A percentile compares a stretch with the other conserved stretches of the same genome.
These are phyloP conservation scores for Mus musculus DNA, from an alignment of 2,113 vertebrate genomes.

Conservation along the genomic window DNA sequence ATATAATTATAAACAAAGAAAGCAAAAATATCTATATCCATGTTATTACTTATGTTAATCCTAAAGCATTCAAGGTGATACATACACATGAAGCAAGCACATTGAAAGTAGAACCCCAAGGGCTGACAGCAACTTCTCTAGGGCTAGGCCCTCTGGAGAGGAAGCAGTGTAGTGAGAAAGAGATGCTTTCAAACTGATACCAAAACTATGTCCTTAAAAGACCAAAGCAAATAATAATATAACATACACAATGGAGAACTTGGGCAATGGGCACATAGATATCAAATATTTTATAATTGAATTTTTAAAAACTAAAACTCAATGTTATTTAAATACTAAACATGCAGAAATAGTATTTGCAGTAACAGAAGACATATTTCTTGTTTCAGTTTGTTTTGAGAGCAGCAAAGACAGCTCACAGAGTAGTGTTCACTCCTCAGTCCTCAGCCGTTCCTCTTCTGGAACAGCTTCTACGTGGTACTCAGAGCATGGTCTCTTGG, in stretches of 20 bases:
- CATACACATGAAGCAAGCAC: background rate
- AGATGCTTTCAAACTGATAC: background rate
- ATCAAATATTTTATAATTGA: background rate
- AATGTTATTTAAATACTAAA: constrained; percentile 8
- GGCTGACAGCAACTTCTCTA: background rate
- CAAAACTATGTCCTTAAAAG: constrained; percentile 25
- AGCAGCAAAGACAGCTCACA: background rate
- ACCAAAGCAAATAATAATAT: background rate
- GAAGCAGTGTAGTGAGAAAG: background rate
- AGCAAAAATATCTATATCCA: background rate
- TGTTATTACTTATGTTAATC: background rate
- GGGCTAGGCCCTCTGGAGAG: background rate
- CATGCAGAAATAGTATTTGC: background rate
- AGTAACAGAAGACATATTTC: background rate
- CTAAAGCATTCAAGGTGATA: background rate
- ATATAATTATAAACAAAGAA: background rate
- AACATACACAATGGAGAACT: constrained; percentile 1
- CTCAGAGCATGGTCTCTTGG: background rate
- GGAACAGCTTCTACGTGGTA: background rate
- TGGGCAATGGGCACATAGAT: background rate
- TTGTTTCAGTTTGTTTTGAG: background rate
- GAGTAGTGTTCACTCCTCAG: background rate
- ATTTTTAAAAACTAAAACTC: background rate
- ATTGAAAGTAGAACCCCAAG: background rate
- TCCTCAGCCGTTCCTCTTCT: background rate